Evolutionary conservation across 2,113 vertebrate genomes (phyloP).

Genomic region (Cathartes aura): DNA sequence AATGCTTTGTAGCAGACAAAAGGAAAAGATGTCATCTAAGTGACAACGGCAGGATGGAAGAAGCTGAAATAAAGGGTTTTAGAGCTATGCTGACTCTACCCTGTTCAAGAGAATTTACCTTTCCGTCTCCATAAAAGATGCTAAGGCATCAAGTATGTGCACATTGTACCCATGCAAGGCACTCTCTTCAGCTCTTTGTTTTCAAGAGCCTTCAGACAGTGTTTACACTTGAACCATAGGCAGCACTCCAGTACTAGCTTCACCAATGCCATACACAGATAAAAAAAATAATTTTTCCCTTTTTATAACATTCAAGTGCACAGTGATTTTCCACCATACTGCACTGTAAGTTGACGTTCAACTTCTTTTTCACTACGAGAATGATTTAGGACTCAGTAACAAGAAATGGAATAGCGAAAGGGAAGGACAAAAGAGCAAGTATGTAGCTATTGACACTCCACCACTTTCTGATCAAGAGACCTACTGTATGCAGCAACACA

Average conservation of each 20-base stretch:
- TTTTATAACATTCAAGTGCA: background rate
- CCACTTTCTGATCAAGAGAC: background rate
- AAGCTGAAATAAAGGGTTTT: background rate
- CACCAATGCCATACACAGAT: background rate
- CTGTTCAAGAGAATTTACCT: background rate
- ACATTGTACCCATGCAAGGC: background rate
- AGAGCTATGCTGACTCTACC: background rate
- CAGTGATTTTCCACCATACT: background rate
- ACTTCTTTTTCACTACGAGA: background rate
- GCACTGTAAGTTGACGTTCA: background rate
- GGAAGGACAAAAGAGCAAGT: background rate
- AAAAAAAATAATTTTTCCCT: background rate
- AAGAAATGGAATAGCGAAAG: background rate
- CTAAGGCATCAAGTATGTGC: background rate
- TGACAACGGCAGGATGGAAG: background rate
- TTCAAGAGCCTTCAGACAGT: background rate
- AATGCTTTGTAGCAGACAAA: background rate
- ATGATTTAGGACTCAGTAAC: background rate
- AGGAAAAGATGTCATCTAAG: background rate
- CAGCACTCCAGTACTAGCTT: background rate
- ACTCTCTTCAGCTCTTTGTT: background rate
- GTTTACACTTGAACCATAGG: background rate
- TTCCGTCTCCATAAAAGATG: background rate
- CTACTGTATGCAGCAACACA: background rate
- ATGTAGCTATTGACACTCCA: background rate